phyloP scores from a whole-genome alignment of 2,888 invertebrate genomes.

The Rhingia campestris region DNA sequence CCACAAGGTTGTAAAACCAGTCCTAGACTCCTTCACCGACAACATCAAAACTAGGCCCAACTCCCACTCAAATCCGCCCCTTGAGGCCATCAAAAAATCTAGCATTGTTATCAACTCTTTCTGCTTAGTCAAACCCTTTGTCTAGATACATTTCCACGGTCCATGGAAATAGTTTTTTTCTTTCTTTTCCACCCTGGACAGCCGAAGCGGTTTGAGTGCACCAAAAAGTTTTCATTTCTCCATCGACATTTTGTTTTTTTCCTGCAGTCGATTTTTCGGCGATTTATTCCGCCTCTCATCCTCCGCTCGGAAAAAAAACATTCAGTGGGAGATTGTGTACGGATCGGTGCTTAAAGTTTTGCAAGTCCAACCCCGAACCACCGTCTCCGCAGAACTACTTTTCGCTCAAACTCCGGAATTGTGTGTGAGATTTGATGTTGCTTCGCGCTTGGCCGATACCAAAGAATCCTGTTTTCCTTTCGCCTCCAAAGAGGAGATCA shows the following conservation, averaged over 20 bases:
- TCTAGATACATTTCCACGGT: conserved; percentile 37
- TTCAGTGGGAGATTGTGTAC: conserved; percentile 44
- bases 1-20: too few relatives aligned
- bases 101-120: conserved; percentile 51
- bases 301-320: conserved; percentile 21
- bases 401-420: conserved; percentile 32
- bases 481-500: conserved; percentile 47
- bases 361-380: conserved; percentile 20
- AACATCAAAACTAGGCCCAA: background rate
- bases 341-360: conserved; percentile 63
- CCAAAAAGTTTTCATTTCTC: conserved; percentile 30
- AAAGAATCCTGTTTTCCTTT: conserved; percentile 45
- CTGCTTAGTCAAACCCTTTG: conserved; percentile 54
- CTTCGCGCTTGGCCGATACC: conserved; percentile 24
- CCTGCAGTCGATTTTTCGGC: conserved; percentile 55
- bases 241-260: conserved; percentile 21
- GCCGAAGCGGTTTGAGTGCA: conserved; percentile 4
- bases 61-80: conserved; percentile 14
- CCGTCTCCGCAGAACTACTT: conserved; percentile 21
- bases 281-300: conserved; percentile 62
- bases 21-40: too few relatives aligned
- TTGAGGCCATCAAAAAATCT: conserved; percentile 16
- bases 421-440: conserved; percentile 55
- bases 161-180: conserved; percentile 50
- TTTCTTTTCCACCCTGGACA: background rate